Conservation (phyloP, 1,140 invertebrate species). For the Hylaeus volcanicus region DNA sequence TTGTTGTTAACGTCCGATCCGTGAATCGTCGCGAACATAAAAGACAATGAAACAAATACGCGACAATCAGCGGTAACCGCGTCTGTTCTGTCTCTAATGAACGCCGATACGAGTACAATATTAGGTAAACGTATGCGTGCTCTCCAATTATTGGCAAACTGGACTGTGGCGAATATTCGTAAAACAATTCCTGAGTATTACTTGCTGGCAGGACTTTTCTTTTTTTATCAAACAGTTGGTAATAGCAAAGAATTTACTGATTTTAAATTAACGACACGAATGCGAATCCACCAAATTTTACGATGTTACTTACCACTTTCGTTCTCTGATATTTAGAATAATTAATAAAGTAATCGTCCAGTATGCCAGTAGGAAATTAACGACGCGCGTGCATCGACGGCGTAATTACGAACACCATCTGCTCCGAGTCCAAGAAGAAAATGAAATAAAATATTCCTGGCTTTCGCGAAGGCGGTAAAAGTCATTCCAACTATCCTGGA, state of each 20-base stretch:
- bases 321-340: too few relatives aligned
- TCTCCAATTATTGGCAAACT: too few relatives aligned
- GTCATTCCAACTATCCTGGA: not conserved
- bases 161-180: too few relatives aligned
- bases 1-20: not conserved
- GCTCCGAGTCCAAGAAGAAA: not conserved
- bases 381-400: conserved; percentile 5
- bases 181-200: too few relatives aligned
- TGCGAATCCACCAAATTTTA: too few relatives aligned
- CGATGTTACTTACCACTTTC: too few relatives aligned
- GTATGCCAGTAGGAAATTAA: not conserved
- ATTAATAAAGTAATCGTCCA: too few relatives aligned
- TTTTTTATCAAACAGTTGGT: too few relatives aligned
- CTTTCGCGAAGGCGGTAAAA: not conserved
- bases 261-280: too few relatives aligned
- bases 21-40: not conserved
- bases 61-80: not conserved
- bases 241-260: too few relatives aligned
- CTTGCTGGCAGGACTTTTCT: too few relatives aligned
- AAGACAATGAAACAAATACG: not conserved
- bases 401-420: conserved; percentile 1
- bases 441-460: not conserved
- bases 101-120: not conserved
- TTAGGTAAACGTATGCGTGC: not conserved
- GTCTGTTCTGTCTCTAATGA: not conserved